A percentile compares a stretch with the other conserved stretches of the same genome.
phyloP scores from a whole-genome alignment of 2,888 invertebrate species.

The Limnephilus marmoratus region DNA sequence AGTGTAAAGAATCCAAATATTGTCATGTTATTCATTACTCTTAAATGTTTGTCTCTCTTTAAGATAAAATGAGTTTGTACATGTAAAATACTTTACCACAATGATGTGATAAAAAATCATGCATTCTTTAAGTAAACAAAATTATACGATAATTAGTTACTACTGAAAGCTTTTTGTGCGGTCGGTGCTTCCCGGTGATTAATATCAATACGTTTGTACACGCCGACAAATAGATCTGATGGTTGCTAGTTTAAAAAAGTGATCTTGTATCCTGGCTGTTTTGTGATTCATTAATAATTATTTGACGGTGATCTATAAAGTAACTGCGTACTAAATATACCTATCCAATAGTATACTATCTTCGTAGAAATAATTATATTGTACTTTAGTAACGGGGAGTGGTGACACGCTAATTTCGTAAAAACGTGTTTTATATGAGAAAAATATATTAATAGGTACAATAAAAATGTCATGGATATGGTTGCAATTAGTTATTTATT shows the following conservation, averaged over 20 bases:
- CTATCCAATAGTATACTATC: too few species aligned
- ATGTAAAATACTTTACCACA: too few species aligned
- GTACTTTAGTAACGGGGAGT: neutral
- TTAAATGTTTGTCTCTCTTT: too few species aligned
- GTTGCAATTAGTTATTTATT: too few species aligned
- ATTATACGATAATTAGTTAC: neutral
- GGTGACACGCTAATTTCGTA: neutral
- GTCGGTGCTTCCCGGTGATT: neutral
- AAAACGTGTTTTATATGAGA: neutral
- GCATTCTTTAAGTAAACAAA: neutral
- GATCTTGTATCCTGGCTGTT: neutral
- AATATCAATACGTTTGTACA: neutral
- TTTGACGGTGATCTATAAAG: neutral
- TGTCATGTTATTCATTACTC: too few species aligned
- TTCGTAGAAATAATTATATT: neutral
- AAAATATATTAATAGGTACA: neutral
- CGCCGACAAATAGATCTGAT: neutral
- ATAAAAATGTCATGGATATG: too few species aligned
- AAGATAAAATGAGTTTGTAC: too few species aligned
- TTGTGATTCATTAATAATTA: neutral
- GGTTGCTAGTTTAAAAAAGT: neutral
- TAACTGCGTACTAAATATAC: neutral
- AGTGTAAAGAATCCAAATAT: too few species aligned
- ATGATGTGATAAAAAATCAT: too few species aligned
- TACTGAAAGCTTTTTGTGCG: neutral